phyloP scores from a whole-genome alignment of 2,888 invertebrate genomes.

The Hemicrepidius hirtus region DNA sequence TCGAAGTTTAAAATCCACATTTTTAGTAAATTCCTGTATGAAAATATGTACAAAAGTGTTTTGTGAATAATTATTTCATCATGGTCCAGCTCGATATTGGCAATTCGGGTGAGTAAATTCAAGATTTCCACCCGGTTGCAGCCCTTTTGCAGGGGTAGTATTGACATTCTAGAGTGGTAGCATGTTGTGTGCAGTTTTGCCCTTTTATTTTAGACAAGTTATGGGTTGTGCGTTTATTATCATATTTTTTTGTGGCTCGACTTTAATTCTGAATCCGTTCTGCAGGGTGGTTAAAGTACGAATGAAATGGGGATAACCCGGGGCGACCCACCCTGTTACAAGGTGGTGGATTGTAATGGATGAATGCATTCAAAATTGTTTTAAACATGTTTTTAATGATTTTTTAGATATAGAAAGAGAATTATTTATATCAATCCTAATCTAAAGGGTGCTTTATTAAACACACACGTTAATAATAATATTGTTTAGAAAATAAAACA shows the following conservation, averaged over 20 bases:
- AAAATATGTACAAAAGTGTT: conserved; percentile 62
- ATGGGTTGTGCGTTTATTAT: neutral
- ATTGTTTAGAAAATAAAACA: too few species aligned
- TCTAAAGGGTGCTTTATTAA: too few species aligned
- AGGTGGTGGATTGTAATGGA: conserved; percentile 11
- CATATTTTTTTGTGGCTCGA: neutral
- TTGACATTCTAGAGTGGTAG: conserved; percentile 62
- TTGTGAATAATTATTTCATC: conserved; percentile 54
- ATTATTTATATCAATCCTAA: too few species aligned
- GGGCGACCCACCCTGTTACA: conserved; percentile 28
- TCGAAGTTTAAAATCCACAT: conserved; percentile 33
- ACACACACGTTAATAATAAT: too few species aligned
- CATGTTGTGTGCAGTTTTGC: conserved; percentile 40
- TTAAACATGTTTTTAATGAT: neutral
- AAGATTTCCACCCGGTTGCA: conserved; percentile 55
- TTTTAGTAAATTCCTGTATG: conserved; percentile 64
- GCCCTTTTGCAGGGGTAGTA: conserved; percentile 65
- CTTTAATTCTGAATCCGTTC: neutral
- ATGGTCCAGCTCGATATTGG: conserved; percentile 69
- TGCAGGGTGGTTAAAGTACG: neutral
- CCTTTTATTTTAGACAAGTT: conserved; percentile 12
- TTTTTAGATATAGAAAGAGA: too few species aligned
- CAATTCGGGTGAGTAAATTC: conserved; percentile 64
- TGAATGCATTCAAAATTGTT: neutral
- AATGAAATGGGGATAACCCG: conserved; percentile 21